phyloP scores from a whole-genome alignment of 2,888 invertebrate genomes.

The Drosophila algonquin region DNA sequence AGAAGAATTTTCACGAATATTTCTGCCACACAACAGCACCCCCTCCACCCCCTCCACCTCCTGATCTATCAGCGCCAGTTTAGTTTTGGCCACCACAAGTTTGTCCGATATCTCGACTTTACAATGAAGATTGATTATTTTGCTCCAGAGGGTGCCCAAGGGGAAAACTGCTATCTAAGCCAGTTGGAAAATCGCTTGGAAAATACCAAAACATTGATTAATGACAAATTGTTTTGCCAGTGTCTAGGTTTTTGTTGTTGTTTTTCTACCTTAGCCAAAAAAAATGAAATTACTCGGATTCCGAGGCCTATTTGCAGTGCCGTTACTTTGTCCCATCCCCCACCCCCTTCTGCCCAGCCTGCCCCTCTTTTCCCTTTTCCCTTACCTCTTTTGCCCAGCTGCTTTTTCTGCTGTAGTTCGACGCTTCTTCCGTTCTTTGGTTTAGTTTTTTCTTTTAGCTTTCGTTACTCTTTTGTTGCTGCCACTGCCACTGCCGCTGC shows the following conservation, averaged over 20 bases:
- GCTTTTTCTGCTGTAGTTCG: constrained; percentile 31
- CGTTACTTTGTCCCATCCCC: constrained; percentile 31
- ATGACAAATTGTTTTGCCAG: constrained; percentile 74
- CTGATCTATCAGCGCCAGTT: constrained; percentile 15
- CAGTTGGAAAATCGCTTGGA: constrained; percentile 18
- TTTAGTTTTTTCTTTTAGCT: constrained; percentile 75
- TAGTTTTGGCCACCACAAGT: neutral
- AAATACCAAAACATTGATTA: constrained; percentile 65
- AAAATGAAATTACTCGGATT: neutral
- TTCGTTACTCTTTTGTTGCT: constrained; percentile 57
- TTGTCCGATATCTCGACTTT: constrained; percentile 17
- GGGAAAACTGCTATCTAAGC: constrained; percentile 12
- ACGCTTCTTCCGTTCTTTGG: constrained; percentile 75
- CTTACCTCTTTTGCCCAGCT: neutral
- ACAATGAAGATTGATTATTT: constrained; percentile 40
- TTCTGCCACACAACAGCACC: no score
- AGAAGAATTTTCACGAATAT: neutral
- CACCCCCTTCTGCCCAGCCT: neutral
- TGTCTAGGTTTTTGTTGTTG: constrained; percentile 52
- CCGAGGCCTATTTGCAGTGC: constrained; percentile 41
- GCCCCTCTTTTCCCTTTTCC: neutral
- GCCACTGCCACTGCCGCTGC: constrained; percentile 35
- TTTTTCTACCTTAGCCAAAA: constrained; percentile 16
- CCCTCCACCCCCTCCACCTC: neutral
- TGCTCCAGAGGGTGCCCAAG: neutral